A percentile compares a stretch with the other conserved stretches of the same genome.
phyloP scores from a whole-genome alignment of 1,140 invertebrate species.

The Gonioctena quinquepunctata region DNA sequence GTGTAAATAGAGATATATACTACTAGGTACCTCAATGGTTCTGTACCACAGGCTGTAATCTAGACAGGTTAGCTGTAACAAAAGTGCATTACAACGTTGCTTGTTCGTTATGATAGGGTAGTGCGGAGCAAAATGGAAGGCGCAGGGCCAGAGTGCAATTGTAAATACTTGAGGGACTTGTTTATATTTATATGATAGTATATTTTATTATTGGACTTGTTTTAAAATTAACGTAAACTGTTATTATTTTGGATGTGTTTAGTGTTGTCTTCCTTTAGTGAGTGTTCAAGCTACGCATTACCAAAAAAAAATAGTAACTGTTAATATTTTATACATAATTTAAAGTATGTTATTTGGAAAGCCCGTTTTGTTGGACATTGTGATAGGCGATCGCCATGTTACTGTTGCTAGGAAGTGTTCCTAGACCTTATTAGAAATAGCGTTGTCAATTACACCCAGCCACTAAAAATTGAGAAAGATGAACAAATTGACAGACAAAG shows the following conservation, averaged over 20 bases:
- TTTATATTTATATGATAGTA: conserved; percentile 53
- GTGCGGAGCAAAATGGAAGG: conserved; percentile 48
- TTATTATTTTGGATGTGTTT: conserved; percentile 49
- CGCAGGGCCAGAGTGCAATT: conserved; percentile 54
- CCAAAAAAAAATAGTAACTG: conserved; percentile 55
- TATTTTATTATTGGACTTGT: conserved; percentile 54
- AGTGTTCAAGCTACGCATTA: conserved; percentile 55
- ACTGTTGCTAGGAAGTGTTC: conserved; percentile 55
- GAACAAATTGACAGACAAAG: conserved; percentile 57
- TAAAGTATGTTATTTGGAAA: conserved; percentile 56
- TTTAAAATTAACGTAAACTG: conserved; percentile 32
- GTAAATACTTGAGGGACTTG: conserved; percentile 53
- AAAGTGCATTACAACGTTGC: conserved; percentile 56
- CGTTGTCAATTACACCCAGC: conserved; percentile 56
- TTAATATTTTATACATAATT: conserved; percentile 59
- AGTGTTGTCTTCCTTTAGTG: conserved; percentile 55
- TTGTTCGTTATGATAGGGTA: conserved; percentile 53
- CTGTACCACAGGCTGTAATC: conserved; percentile 57
- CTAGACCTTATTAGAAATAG: conserved; percentile 56
- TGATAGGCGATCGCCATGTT: conserved; percentile 57
- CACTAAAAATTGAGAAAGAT: conserved; percentile 54
- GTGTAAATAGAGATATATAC: conserved; percentile 52
- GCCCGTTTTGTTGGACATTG: conserved; percentile 57
- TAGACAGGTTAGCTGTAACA: conserved; percentile 57
- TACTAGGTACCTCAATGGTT: conserved; percentile 57